Evolutionary conservation across 2,888 invertebrate species (phyloP), one percentile per base, ranked within the genome.

Genomic region (Bursaphelenchus okinawaensis): DNA sequence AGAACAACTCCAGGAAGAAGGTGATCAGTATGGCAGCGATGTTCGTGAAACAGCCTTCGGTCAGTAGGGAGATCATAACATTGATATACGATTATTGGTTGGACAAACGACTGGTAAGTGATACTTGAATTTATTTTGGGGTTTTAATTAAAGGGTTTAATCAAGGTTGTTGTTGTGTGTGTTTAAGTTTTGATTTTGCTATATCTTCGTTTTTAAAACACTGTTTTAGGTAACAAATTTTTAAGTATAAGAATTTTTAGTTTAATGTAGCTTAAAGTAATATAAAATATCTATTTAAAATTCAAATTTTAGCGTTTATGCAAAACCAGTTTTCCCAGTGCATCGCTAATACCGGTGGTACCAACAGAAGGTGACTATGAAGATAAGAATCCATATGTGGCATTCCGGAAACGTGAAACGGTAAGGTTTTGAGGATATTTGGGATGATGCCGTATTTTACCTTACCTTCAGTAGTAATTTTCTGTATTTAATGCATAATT

Each of bases 11-110:
- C 12, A 22, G 60, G 20, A 26, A 29, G 52, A 22, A 16, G 60
- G 60, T 59, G 19, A 4, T 59, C 22, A 59, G 29, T 26, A 3
- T 29, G 4, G 60, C 29, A 12, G 19, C 19, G 12, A 23, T 27
- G 19, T 59, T 31, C 4, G 19, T 20, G 50, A 59, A 59, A 29
- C 28, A 40, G 23, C 60, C 60, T 3, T 8, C 19, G 9, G 1
- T 52, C 12, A 50, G 7, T 9, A n/a, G 51, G 60, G 22, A 20
- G 16, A 8, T 52, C 19, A 22, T 59, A 8, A 51, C 19, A 9
- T n/a, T n/a, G 20, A 27, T 59, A 19, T 59, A 59, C 52, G 60
- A 59, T 20, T 59, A 59, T 29, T 59, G 60, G 60, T 19, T 59
- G 7, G 19, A 59, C 24, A 59, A 59, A 7, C 60, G 60, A 59